Percentiles rank a stretch among this genome's conserved stretches.
These are phyloP conservation scores for Peromyscus polionotus DNA, from an alignment of 2,113 vertebrate species.

Conservation along the genomic window DNA sequence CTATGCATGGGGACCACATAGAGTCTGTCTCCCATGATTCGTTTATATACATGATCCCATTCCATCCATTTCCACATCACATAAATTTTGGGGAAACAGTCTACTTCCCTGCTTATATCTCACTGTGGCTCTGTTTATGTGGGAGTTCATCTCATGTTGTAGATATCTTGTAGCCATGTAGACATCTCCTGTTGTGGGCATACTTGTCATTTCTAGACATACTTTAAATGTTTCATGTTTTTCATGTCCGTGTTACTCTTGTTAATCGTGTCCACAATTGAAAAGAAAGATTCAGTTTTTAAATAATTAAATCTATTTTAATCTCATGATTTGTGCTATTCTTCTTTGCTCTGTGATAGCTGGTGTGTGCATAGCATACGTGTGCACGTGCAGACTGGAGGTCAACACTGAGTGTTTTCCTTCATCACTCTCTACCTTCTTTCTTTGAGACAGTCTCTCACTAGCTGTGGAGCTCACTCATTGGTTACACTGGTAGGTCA, in stretches of 20 bases:
- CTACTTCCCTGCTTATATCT: not conserved
- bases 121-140: not conserved
- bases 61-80: not conserved
- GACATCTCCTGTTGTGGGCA: not conserved
- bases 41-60: not conserved
- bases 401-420: not conserved
- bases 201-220: not conserved
- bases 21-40: not conserved
- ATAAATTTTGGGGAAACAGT: not conserved
- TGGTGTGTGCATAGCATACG: not conserved
- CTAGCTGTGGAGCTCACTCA: too few species aligned
- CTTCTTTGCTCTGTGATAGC: not conserved
- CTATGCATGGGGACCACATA: too few species aligned
- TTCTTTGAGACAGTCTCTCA: not conserved
- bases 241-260: not conserved
- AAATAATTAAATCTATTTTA: not conserved
- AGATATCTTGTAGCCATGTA: not conserved
- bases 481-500: not conserved
- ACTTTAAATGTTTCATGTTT: not conserved
- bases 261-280: not conserved
- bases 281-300: slow-evolving; percentile 11
- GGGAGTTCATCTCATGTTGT: not conserved
- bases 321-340: not conserved
- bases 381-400: too few species aligned
- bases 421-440: not conserved